phyloP scores from a whole-genome alignment of 1,140 invertebrate genomes.

The Drosophila albomicans region DNA sequence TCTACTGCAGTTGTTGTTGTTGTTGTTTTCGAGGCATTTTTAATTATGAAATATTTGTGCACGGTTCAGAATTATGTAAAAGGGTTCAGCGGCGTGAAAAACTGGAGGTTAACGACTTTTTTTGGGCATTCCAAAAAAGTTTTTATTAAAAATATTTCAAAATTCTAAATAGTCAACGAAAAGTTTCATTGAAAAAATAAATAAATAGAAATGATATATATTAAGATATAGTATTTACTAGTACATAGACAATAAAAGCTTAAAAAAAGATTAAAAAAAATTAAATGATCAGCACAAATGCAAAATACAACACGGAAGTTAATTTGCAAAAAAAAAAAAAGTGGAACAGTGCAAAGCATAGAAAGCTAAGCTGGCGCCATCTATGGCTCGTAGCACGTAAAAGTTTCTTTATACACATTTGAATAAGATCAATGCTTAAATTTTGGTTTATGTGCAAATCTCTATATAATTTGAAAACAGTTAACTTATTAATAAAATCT shows the following conservation, averaged over 20 bases:
- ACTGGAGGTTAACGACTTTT: conserved; percentile 34
- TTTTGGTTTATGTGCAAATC: neutral
- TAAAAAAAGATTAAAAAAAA: neutral
- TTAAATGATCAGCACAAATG: neutral
- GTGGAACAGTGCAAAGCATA: neutral
- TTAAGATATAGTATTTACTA: neutral
- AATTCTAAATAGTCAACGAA: too few species aligned
- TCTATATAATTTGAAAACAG: too few species aligned
- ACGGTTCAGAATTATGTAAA: conserved; percentile 22
- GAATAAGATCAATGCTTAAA: neutral
- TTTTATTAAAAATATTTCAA: neutral
- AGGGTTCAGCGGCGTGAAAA: conserved; percentile 29
- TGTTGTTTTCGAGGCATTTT: conserved; percentile 41
- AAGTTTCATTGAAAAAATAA: too few species aligned
- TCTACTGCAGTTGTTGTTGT: conserved; percentile 1
- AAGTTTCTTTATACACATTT: neutral
- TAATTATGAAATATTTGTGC: conserved; percentile 54
- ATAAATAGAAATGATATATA: neutral
- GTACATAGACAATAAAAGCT: too few species aligned
- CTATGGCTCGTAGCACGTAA: neutral
- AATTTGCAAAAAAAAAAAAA: neutral
- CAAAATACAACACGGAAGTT: neutral
- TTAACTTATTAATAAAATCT: too few species aligned
- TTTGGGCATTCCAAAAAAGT: neutral
- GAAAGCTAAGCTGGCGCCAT: neutral